phyloP scores from a whole-genome alignment of 2,888 invertebrate genomes.

The Rhingia campestris region DNA sequence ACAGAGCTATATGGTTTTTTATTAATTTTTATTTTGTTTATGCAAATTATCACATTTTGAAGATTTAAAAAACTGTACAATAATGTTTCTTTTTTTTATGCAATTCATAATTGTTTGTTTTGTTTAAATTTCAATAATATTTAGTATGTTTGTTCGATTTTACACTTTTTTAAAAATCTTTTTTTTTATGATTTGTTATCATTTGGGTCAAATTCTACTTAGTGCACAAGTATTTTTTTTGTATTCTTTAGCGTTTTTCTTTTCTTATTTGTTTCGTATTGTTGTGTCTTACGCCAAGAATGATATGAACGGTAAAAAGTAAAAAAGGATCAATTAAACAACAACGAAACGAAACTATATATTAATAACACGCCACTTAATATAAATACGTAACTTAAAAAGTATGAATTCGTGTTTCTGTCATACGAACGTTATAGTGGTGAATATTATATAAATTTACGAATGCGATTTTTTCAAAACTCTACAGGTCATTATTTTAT shows the following conservation, averaged over 20 bases:
- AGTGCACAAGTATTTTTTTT: conserved; percentile 56
- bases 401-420: conserved; percentile 48
- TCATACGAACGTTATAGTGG: conserved; percentile 34
- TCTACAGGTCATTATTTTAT: neutral
- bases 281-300: conserved; percentile 42
- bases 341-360: conserved; percentile 51
- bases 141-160: conserved; percentile 47
- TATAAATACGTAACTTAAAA: conserved; percentile 49
- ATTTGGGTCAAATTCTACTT: conserved; percentile 62
- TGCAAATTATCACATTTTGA: conserved; percentile 73
- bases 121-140: neutral
- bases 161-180: conserved; percentile 3
- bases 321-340: conserved; percentile 46
- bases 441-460: conserved; percentile 42
- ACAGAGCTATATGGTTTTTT: conserved; percentile 10
- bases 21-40: conserved; percentile 32
- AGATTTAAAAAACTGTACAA: conserved; percentile 67
- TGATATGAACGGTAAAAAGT: conserved; percentile 46
- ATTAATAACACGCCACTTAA: conserved; percentile 66
- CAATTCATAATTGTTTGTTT: conserved; percentile 29
- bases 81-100: conserved; percentile 41
- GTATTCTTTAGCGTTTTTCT: conserved; percentile 26
- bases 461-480: conserved; percentile 35
- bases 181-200: conserved; percentile 40
- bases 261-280: conserved; percentile 5